These are phyloP conservation scores for Acrocephalus kingi DNA, from an alignment of 2,113 vertebrate species.

Conservation along the genomic window DNA sequence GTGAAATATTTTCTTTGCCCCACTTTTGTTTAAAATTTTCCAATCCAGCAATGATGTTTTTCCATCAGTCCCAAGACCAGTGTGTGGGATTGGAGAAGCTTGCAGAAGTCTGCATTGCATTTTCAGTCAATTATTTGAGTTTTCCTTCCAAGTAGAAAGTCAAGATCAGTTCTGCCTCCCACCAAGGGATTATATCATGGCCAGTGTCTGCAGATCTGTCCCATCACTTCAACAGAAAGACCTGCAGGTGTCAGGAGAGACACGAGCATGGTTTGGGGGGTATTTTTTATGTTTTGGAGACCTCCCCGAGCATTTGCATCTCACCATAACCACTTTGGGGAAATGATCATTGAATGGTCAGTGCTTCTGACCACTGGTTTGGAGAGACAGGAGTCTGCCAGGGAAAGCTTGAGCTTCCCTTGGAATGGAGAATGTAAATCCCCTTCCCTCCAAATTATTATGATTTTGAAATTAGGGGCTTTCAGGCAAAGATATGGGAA, in stretches of 20 bases:
- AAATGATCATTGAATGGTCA: neutral
- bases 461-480: too few relatives aligned
- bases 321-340: neutral
- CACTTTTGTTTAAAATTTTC: neutral
- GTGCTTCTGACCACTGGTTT: neutral
- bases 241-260: neutral
- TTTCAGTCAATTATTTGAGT: neutral
- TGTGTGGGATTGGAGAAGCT: neutral
- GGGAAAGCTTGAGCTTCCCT: neutral
- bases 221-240: neutral
- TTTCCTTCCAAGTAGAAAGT: neutral
- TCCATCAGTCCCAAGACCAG: neutral
- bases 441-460: too few relatives aligned
- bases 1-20: neutral
- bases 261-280: neutral
- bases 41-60: neutral
- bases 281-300: neutral
- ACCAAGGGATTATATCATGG: neutral
- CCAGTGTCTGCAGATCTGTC: neutral
- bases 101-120: neutral
- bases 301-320: neutral
- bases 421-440: neutral
- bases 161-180: neutral
- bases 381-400: too few relatives aligned
- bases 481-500: too few relatives aligned